phyloP scores from a whole-genome alignment of 2,113 vertebrate genomes.

The Aptenodytes forsteri region DNA sequence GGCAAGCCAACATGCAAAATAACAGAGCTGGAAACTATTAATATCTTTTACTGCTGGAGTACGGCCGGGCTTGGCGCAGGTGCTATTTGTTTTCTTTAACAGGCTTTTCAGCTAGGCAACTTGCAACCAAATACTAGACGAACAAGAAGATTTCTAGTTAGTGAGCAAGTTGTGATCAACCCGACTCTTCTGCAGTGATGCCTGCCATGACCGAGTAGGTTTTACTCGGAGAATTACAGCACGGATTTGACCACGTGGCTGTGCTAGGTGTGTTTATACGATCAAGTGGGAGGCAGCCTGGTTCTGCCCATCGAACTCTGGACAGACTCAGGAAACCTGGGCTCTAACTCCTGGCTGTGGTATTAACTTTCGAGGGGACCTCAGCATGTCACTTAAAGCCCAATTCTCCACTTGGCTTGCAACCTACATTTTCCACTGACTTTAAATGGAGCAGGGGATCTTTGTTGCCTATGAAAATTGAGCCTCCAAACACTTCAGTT shows the following conservation, averaged over 20 bases:
- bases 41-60: slow-evolving; percentile 44
- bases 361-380: not conserved
- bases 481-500: slow-evolving; percentile 36
- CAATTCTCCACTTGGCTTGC: not conserved
- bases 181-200: not conserved
- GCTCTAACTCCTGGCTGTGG: not conserved
- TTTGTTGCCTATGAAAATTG: slow-evolving; percentile 11
- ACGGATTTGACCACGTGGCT: not conserved
- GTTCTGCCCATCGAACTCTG: not conserved
- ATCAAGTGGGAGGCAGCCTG: not conserved
- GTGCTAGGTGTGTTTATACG: not conserved
- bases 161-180: not conserved
- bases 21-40: slow-evolving; percentile 42
- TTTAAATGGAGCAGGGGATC: slow-evolving; percentile 1
- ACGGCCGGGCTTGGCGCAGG: not conserved
- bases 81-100: slow-evolving; percentile 45
- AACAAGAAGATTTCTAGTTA: not conserved
- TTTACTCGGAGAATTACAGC: not conserved
- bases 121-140: not conserved
- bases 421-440: slow-evolving; percentile 3
- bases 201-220: accelerated
- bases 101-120: not conserved
- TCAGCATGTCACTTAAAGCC: slow-evolving; percentile 9
- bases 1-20: not conserved
- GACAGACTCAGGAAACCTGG: slow-evolving; percentile 34